These are phyloP conservation scores for Danio aesculapii DNA, from an alignment of 2,797 vertebrate genomes.

Conservation along the genomic window DNA sequence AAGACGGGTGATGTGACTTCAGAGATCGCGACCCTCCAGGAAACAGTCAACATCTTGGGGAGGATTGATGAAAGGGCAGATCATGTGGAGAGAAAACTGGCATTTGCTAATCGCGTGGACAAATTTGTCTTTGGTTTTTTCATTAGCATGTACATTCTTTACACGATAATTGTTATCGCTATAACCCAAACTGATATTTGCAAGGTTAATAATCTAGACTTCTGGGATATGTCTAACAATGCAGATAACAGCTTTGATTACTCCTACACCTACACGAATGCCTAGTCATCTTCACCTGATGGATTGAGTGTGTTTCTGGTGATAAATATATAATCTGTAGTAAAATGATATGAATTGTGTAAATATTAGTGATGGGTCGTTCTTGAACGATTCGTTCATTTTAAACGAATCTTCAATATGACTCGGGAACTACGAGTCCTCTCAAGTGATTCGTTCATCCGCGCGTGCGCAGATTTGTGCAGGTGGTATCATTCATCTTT, in stretches of 20 bases:
- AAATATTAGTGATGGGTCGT: too few relatives aligned
- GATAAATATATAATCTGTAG: too few relatives aligned
- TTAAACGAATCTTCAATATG: too few relatives aligned
- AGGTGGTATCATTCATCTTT: too few relatives aligned
- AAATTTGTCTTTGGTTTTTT: constrained; percentile 70
- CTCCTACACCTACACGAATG: not conserved
- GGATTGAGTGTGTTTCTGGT: too few relatives aligned
- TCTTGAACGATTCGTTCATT: too few relatives aligned
- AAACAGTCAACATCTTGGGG: constrained; percentile 68
- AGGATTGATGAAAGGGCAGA: constrained; percentile 30
- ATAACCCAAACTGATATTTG: constrained; percentile 64
- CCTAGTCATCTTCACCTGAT: not conserved
- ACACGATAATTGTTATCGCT: constrained; percentile 55
- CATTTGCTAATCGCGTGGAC: constrained; percentile 67
- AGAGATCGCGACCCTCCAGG: constrained; percentile 56
- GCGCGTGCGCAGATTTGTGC: too few relatives aligned
- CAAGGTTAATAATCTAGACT: constrained; percentile 69
- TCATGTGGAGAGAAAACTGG: constrained; percentile 21
- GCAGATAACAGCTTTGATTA: not conserved
- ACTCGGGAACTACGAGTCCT: too few relatives aligned
- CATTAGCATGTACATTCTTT: constrained; percentile 48
- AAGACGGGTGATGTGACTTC: constrained; percentile 1
- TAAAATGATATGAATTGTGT: too few relatives aligned
- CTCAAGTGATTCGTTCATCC: too few relatives aligned
- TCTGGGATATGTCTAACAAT: constrained; percentile 60